Evolutionary conservation across 2,888 invertebrate species (phyloP), one percentile per base, ranked within the genome.

Genomic region (Belgica antarctica): DNA sequence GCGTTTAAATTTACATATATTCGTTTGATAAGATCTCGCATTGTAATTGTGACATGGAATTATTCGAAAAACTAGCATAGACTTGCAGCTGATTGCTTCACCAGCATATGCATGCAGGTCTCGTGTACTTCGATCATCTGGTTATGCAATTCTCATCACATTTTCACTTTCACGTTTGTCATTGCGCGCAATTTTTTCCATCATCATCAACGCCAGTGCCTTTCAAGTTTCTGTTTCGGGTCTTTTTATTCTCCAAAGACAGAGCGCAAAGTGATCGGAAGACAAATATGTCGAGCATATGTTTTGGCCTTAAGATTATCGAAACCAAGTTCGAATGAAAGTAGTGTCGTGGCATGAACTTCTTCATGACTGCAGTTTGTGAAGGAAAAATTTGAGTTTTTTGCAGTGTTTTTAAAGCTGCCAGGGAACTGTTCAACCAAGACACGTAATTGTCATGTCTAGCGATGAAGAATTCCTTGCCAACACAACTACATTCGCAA

Each of bases 251-350:
- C n/a, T n/a, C n/a, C n/a, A n/a, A n/a, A 7, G 34, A 34, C 34
- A 34, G 12, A 34, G 12, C 34, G 34, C 12, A 31, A 12, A 31
- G 34, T 8, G 34, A 31, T 31, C 34, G 34, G 34, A 15, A 46
- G 15, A n/a, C 34, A 46, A 65, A 66, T 47, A 31, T 66, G 66
- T 22, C 52, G 7, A 66, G 66, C 66, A 66, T 66, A 66, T 66
- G 66, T 66, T 66, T 63, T 36, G 62, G 62, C 28, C 36, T 62
- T 62, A 4, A 31, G 36, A 41, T 22, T 12, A 41, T 22, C 34
- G 34, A 31, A 34, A 34, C n/a, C n/a, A n/a, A n/a, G n/a, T n/a
- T n/a, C 3, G 2, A 41, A 65, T 25, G 36, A 65, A 65, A 65
- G 24, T n/a, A 22, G 15, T 19, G 22, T n/a, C 19, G 25, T 24